Evolutionary conservation across 2,797 vertebrate genomes (phyloP).

Genomic region (Acanthiza pusilla): DNA sequence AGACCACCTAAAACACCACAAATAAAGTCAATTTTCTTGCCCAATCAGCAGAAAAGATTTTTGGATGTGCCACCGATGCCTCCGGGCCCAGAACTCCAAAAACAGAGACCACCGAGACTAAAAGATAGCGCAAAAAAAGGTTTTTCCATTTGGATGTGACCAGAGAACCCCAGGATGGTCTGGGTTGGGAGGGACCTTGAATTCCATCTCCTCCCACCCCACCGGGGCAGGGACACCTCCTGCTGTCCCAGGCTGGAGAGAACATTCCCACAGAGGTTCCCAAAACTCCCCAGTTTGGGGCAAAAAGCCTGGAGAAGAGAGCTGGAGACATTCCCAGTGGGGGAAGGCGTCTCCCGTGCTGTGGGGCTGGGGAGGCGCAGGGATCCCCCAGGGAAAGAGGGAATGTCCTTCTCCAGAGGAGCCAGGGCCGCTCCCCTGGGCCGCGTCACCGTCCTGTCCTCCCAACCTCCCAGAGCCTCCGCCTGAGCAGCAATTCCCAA

Average conservation of each 20-base stretch:
- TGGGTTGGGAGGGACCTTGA: background rate
- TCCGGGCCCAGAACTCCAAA: rapidly evolving
- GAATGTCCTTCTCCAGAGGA: rapidly evolving
- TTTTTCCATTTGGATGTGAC: background rate
- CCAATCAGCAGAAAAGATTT: background rate
- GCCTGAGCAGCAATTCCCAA: background rate
- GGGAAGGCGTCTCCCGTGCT: background rate
- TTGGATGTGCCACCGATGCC: rapidly evolving
- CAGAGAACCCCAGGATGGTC: background rate
- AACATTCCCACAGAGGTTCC: too few relatives aligned
- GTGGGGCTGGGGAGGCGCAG: background rate
- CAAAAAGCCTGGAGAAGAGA: background rate
- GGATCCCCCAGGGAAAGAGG: rapidly evolving
- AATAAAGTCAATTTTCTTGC: background rate
- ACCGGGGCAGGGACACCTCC: too few relatives aligned
- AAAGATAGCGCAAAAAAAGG: background rate
- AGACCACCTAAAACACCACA: background rate
- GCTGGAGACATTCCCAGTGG: rapidly evolving
- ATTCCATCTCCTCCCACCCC: background rate
- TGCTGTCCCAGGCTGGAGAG: background rate
- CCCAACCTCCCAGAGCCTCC: rapidly evolving
- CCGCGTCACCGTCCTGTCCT: rapidly evolving
- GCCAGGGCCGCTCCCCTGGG: background rate
- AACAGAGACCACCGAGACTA: background rate
- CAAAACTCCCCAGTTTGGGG: too few relatives aligned